Percentiles rank a stretch among this genome's conserved stretches.
Evolutionary conservation across 2,113 vertebrate species (phyloP).

Genomic region (Lethenteron reissneri): DNA sequence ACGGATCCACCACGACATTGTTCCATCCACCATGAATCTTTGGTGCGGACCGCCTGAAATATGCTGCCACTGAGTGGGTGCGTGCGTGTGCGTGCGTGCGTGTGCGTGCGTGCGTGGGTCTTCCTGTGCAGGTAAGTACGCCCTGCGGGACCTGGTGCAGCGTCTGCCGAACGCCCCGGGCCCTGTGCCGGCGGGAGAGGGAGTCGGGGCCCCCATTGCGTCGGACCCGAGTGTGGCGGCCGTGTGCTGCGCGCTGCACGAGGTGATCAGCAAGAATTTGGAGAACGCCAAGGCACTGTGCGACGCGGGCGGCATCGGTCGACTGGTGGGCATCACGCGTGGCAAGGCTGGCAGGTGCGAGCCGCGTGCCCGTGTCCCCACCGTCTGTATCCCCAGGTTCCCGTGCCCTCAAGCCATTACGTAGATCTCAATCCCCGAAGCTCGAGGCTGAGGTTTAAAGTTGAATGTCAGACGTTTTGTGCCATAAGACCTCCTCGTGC

Average conservation of each 20-base stretch:
- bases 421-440: too few relatives aligned
- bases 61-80: too few relatives aligned
- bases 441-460: background rate
- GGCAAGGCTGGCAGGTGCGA: constrained; percentile 63
- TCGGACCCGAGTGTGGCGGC: constrained; percentile 78
- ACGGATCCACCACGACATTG: too few relatives aligned
- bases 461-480: background rate
- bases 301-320: constrained; percentile 76
- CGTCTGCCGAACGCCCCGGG: constrained; percentile 53
- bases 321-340: constrained; percentile 92
- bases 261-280: constrained; percentile 97
- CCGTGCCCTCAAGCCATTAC: too few relatives aligned
- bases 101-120: background rate
- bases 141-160: constrained; percentile 87
- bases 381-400: too few relatives aligned
- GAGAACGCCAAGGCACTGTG: constrained; percentile 94
- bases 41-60: too few relatives aligned
- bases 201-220: constrained; percentile 19
- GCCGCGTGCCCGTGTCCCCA: too few relatives aligned
- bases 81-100: background rate
- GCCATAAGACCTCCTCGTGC: too few relatives aligned
- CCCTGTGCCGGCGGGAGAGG: constrained; percentile 22
- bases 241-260: constrained; percentile 84
- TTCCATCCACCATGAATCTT: too few relatives aligned
- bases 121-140: constrained; percentile 52